Evolutionary conservation across 1,140 invertebrate species (phyloP), one percentile per base, ranked within the genome.

Genomic region (Ridgeia piscesae): DNA sequence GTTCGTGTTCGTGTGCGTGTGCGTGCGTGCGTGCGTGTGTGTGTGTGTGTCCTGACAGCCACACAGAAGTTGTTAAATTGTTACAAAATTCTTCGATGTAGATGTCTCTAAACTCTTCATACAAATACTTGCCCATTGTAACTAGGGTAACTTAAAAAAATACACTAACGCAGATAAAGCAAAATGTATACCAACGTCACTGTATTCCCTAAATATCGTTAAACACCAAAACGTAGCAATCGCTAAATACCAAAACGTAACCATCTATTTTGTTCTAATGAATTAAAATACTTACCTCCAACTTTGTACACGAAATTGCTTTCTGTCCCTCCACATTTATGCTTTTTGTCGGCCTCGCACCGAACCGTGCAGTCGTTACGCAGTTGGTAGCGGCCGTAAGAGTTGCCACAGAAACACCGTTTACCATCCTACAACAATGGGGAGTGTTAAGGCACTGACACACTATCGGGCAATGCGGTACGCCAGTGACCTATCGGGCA

Each of bases 371-470:
- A 92, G 42, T 89, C 50, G 31, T n/a, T 2, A 34, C 91, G 50
- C 33, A 88, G 91, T 33, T 88, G 48, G 91, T 92, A 92, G 6
- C 50, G 50, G 33, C 91, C 91, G 58, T 92, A 92, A 17, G 42
- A 17, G 58, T 92, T 92, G 58, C 91, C 91, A 33, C 91, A 92
- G 58, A 92, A 92, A 77, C 91, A 92, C 58, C 58, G 33, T 6
- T 34, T n/a, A 11, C 91, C 91, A 0, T 33, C 50, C 58, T 92
- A 48, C 42, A 11, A 42, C 11, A 42, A 11, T 42, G 42, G 4
- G 42, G 42, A 4, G 11, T 42, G 11, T 42, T 42, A 42, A n/a
- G n/a, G n/a, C n/a, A n/a, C n/a, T n/a, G n/a, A n/a, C n/a, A n/a
- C n/a, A n/a, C n/a, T n/a, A n/a, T n/a, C n/a, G n/a, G n/a, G n/a